Evolutionary conservation across 1,140 invertebrate species (phyloP).

Genomic region (Periplaneta americana): DNA sequence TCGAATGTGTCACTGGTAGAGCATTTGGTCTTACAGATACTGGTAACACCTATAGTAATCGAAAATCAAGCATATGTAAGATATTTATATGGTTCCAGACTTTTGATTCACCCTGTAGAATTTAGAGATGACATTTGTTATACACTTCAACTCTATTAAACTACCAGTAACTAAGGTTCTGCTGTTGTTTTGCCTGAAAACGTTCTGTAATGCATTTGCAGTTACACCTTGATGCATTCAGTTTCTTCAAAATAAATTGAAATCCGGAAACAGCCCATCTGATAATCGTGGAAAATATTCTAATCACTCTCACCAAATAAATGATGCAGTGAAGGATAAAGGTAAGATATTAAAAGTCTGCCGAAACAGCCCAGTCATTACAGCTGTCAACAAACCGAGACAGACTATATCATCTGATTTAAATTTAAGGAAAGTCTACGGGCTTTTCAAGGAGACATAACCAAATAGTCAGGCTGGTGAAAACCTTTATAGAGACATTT

Average conservation of each 20-base stretch:
- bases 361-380: conserved; percentile 6
- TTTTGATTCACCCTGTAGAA: too few relatives aligned
- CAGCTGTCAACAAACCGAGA: conserved; percentile 1
- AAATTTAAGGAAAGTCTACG: neutral
- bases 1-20: too few relatives aligned
- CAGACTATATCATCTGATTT: conserved; percentile 5
- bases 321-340: neutral
- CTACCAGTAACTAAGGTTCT: too few relatives aligned
- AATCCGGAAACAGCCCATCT: neutral
- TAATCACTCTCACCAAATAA: conserved; percentile 1
- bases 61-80: too few relatives aligned
- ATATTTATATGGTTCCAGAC: too few relatives aligned
- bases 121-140: too few relatives aligned
- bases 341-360: conserved; percentile 8
- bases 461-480: neutral
- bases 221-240: conserved; percentile 11
- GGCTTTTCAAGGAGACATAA: conserved; percentile 10
- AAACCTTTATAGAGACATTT: conserved; percentile 11
- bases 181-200: conserved; percentile 2
- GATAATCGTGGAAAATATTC: conserved; percentile 7
- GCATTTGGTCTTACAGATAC: too few relatives aligned
- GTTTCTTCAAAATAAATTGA: conserved; percentile 8
- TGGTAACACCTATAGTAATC: too few relatives aligned
- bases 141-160: too few relatives aligned
- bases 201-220: neutral